Evolutionary conservation across 2,113 vertebrate genomes (phyloP).

Genomic region (Trinectes maculatus): DNA sequence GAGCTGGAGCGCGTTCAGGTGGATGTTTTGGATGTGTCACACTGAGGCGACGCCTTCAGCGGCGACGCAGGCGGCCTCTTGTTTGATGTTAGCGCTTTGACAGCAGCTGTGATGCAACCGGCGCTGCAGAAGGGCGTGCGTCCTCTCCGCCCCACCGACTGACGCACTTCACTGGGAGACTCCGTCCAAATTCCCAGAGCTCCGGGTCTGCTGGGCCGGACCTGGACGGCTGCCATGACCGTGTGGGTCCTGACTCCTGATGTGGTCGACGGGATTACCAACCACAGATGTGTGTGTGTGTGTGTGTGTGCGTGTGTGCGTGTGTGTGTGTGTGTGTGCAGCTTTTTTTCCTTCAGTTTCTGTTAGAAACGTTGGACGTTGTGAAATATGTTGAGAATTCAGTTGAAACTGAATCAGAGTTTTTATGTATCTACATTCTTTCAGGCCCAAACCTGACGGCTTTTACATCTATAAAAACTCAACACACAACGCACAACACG

Average conservation of each 20-base stretch:
- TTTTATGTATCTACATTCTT: too few relatives aligned
- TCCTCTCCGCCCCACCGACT: slow-evolving; percentile 36
- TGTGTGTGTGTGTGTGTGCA: too few relatives aligned
- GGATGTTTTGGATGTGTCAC: slow-evolving; percentile 47
- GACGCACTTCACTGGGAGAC: slow-evolving; percentile 68
- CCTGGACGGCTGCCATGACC: slow-evolving; percentile 45
- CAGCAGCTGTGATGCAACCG: slow-evolving; percentile 59
- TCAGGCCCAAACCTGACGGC: too few relatives aligned
- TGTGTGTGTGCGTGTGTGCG: slow-evolving; percentile 47
- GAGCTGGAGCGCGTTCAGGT: slow-evolving; percentile 25
- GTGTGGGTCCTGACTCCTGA: slow-evolving; percentile 37
- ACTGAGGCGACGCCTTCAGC: slow-evolving; percentile 24
- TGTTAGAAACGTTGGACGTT: too few relatives aligned
- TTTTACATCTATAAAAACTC: too few relatives aligned
- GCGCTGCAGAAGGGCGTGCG: slow-evolving; percentile 49
- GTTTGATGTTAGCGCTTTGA: slow-evolving; percentile 51
- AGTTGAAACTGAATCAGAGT: too few relatives aligned
- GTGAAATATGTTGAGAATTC: too few relatives aligned
- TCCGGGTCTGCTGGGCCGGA: slow-evolving; percentile 21
- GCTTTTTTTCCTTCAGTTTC: too few relatives aligned
- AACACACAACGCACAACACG: too few relatives aligned
- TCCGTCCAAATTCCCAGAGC: slow-evolving; percentile 53
- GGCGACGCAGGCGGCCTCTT: slow-evolving; percentile 13
- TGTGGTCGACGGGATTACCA: slow-evolving; percentile 59
- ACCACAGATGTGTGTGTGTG: slow-evolving; percentile 44